Conservation (phyloP, 1,140 invertebrate genomes). For the Drosophila malerkotliana region DNA sequence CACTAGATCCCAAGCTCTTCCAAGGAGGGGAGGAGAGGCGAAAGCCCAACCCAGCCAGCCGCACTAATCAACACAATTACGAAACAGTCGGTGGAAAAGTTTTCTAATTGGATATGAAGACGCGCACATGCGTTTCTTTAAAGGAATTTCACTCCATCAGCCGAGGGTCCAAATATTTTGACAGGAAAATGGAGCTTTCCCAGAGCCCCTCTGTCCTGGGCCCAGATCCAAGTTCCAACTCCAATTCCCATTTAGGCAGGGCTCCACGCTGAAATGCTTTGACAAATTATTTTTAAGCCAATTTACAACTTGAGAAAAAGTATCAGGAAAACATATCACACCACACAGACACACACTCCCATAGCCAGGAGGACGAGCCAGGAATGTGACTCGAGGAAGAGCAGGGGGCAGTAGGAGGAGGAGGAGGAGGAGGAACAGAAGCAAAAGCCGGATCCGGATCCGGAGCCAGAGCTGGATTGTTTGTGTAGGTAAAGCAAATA, state of each 20-base stretch:
- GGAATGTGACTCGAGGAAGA: background rate
- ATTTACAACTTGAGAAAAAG: constrained; percentile 83
- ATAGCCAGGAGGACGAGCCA: background rate
- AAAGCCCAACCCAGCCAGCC: constrained; percentile 66
- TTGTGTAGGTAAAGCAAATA: constrained; percentile 78
- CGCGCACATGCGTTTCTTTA: constrained; percentile 79
- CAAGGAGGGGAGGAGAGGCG: background rate
- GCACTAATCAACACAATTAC: constrained; percentile 82
- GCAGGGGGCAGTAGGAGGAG: background rate
- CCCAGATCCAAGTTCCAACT: constrained; percentile 33
- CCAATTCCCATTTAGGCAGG: constrained; percentile 51
- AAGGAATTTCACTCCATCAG: constrained; percentile 66
- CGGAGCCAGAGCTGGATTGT: constrained; percentile 21
- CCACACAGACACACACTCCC: constrained; percentile 14
- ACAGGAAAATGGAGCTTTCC: constrained; percentile 57
- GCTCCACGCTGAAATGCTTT: constrained; percentile 71
- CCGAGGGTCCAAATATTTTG: constrained; percentile 74
- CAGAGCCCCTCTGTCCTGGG: background rate
- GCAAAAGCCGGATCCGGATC: constrained; percentile 4
- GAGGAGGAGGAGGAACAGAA: background rate
- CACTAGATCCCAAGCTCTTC: constrained; percentile 1
- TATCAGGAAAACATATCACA: constrained; percentile 80
- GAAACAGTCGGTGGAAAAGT: constrained; percentile 74
- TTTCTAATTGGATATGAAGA: constrained; percentile 82
- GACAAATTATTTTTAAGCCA: constrained; percentile 83